Evolutionary conservation across 2,797 vertebrate species (phyloP).

Genomic region (Dendrocincla fuliginosa): DNA sequence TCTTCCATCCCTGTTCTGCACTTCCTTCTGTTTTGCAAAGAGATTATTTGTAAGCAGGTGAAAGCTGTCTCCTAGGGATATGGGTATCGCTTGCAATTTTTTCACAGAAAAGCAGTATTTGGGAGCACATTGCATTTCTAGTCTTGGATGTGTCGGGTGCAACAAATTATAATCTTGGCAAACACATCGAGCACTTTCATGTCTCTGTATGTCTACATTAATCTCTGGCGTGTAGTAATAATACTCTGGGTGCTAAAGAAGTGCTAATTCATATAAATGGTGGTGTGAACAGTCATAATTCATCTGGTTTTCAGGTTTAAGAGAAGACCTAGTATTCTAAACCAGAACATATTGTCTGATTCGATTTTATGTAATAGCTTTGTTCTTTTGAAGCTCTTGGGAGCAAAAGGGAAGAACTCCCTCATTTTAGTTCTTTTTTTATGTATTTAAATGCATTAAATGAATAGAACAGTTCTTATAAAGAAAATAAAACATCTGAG

Average conservation of each 20-base stretch:
- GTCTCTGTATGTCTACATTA: not conserved
- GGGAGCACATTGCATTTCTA: not conserved
- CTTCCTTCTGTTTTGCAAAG: not conserved
- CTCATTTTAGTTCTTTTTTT: not conserved
- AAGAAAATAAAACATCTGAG: conserved; percentile 15
- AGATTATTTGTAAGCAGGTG: not conserved
- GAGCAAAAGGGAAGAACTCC: not conserved
- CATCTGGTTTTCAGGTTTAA: not conserved
- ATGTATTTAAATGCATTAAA: not conserved
- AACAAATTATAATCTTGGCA: not conserved
- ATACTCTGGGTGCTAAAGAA: not conserved
- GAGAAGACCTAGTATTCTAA: not conserved
- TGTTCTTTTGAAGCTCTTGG: not conserved
- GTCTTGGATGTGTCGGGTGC: not conserved
- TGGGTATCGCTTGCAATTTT: not conserved
- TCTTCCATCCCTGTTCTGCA: not conserved
- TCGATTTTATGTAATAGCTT: not conserved
- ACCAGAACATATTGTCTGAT: not conserved
- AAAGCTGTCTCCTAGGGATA: not conserved
- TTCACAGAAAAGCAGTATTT: not conserved
- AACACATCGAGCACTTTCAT: not conserved
- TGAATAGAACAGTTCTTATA: not conserved
- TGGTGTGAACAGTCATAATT: not conserved
- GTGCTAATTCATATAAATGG: not conserved
- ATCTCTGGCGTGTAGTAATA: not conserved